Evolutionary conservation across 2,797 vertebrate genomes (phyloP).

Genomic region (Sylvia borin): DNA sequence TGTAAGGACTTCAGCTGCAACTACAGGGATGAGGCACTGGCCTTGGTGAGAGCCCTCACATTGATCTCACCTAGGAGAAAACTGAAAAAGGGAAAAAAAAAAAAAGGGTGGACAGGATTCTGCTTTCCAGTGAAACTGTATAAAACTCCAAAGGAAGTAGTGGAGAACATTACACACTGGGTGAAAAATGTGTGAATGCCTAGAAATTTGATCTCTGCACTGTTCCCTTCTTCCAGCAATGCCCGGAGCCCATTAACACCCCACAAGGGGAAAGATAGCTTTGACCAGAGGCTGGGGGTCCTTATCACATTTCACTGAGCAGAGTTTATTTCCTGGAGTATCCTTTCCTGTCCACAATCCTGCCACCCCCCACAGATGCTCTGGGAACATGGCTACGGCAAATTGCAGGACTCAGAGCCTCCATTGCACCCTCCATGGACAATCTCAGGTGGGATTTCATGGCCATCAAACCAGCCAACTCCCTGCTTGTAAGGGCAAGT

Average conservation of each 20-base stretch:
- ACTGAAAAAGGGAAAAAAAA: not conserved
- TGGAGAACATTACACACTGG: fast-evolving
- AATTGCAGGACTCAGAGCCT: fast-evolving
- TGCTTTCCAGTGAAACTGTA: not conserved
- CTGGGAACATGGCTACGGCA: fast-evolving
- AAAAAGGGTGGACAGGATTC: not conserved
- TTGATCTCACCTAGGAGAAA: not conserved
- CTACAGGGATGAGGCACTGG: not conserved
- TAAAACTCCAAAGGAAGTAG: not conserved
- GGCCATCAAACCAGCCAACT: not conserved
- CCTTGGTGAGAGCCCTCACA: not conserved
- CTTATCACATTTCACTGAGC: not conserved
- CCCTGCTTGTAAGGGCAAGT: not conserved
- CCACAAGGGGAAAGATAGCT: not conserved
- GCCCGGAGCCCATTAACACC: not conserved
- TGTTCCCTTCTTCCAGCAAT: not conserved
- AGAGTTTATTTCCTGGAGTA: not conserved
- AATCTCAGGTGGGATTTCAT: not conserved
- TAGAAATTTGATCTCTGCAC: not conserved
- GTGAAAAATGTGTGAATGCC: not conserved
- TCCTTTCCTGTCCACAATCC: not conserved
- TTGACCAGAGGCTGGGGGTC: not conserved
- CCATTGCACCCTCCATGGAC: too few species aligned
- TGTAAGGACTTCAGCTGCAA: not conserved
- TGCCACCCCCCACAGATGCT: not conserved